Base-by-base conservation (phyloP, 2,797 vertebrate genomes). In the Lithobates pipiens region DNA sequence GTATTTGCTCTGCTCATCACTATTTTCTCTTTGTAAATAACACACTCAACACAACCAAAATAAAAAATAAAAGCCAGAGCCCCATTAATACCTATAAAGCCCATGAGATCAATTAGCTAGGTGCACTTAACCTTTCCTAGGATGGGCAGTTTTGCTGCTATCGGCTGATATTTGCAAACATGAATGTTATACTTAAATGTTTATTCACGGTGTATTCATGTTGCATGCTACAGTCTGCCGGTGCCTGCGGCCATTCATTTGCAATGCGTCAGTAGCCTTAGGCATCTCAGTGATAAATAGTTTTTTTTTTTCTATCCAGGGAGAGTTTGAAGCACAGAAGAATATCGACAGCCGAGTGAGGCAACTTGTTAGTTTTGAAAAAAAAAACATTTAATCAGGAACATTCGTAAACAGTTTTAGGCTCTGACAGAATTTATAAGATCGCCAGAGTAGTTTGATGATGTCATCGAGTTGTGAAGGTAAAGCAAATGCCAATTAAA, bases 241-340 rank as follows among this genome's bases (percentile, higher is more conserved):
- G 54, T 18, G 84, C 77, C 84, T 80, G 39, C 70, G 73, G 77
- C 68, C 84, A 25, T 80, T 80, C 77, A 69, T 74, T 80, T 68
- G 21, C 61, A 61, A 80, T 80, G 42, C 61, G 42, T 80, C 57
- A 34, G 42, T 75, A 80, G 84, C 84, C 77, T 25, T 7, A 27
- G 76, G 82, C 75, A 72, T 57, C 67, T 5, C 57, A 65, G 27
- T n/a, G 44, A 63, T 80, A 76, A 80, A 70, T 70, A 61, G 39
- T 18, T 76, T 63, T 63, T 63, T 63, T 61, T 81, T 72, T 36
- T 36, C n/a, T 72, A 81, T 27, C 46, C 50, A 42, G 21, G 29
- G 79, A 39, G 69, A 42, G 16, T 27, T 61, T 39, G 23, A 61
- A 18, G 79, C 25, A 80, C 34, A 73, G 79, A 50, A 81, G 57